These are phyloP conservation scores for Nothoprocta pentlandii DNA, from an alignment of 2,113 vertebrate species.

Conservation along the genomic window DNA sequence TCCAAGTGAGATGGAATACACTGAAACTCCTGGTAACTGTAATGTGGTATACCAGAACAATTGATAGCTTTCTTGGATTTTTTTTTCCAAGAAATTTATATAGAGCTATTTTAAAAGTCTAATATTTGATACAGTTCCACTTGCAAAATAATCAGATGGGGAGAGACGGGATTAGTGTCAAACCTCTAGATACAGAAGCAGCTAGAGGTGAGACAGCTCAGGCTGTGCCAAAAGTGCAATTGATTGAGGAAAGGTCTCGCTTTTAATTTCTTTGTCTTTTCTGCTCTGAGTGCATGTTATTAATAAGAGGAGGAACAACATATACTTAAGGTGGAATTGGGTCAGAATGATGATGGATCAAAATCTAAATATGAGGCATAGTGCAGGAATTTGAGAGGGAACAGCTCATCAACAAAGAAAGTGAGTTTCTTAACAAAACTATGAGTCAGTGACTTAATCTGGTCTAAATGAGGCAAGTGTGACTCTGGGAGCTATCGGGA, in stretches of 20 bases:
- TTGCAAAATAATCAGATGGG: not conserved
- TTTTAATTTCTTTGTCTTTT: not conserved
- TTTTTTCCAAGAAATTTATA: not conserved
- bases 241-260: not conserved
- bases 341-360: not conserved
- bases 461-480: not conserved
- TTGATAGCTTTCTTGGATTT: not conserved
- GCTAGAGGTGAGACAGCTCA: not conserved
- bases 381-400: not conserved
- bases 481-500: not conserved
- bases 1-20: not conserved
- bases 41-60: not conserved
- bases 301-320: rapidly evolving
- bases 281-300: not conserved
- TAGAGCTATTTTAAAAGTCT: not conserved
- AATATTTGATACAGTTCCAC: not conserved
- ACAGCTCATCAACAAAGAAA: not conserved
- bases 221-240: not conserved
- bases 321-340: not conserved
- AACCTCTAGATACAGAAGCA: not conserved
- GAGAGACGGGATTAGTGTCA: not conserved
- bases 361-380: not conserved
- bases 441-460: not conserved
- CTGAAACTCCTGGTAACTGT: no score
- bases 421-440: not conserved